These are phyloP conservation scores for Eurosta solidaginis DNA, from an alignment of 1,140 invertebrate genomes.

Conservation along the genomic window DNA sequence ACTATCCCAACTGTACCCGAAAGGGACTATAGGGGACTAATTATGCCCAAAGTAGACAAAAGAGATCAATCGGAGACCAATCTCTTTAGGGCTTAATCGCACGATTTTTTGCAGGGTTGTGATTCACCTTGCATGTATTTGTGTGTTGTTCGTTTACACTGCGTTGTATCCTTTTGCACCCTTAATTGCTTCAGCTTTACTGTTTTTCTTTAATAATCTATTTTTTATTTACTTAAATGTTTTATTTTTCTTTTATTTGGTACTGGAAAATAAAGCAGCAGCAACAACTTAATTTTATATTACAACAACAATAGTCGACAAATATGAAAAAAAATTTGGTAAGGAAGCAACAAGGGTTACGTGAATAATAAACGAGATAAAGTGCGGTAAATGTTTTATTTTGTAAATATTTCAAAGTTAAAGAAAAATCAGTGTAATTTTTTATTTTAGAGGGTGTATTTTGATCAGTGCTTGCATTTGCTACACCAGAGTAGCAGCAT, in stretches of 20 bases:
- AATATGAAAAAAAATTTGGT: neutral
- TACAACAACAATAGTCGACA: neutral
- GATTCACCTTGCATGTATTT: neutral
- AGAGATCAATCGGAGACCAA: too few species aligned
- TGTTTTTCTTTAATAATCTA: conserved; percentile 37
- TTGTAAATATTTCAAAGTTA: neutral
- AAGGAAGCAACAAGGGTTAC: neutral
- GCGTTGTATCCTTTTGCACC: conserved; percentile 28
- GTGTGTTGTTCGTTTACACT: neutral
- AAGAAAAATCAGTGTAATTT: too few species aligned
- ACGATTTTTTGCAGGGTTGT: too few species aligned
- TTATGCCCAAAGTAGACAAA: too few species aligned
- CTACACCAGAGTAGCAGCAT: too few species aligned
- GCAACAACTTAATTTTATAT: neutral
- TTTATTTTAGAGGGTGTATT: too few species aligned
- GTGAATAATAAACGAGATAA: neutral
- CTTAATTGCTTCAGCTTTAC: conserved; percentile 17
- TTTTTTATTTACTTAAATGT: conserved; percentile 35
- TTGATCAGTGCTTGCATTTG: too few species aligned
- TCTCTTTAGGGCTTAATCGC: too few species aligned
- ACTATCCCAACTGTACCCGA: too few species aligned
- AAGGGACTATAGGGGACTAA: too few species aligned
- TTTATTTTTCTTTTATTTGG: conserved; percentile 30
- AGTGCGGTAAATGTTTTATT: neutral
- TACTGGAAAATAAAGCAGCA: neutral